These are phyloP conservation scores for Pristionchus exspectatus DNA, from an alignment of 2,888 invertebrate genomes.

Conservation along the genomic window DNA sequence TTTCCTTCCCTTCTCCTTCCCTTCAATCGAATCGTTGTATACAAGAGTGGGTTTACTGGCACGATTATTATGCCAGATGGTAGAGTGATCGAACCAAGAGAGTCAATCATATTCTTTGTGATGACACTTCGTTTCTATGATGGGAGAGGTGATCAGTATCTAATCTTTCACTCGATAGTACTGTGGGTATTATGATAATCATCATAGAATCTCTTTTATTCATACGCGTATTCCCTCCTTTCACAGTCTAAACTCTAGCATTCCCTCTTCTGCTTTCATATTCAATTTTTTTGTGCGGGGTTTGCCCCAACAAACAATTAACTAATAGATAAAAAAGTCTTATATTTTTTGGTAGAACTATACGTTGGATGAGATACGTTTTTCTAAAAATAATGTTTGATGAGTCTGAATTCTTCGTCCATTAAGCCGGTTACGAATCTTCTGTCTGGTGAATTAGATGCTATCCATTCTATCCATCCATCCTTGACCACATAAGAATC, in stretches of 20 bases:
- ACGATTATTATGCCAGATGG: slow-evolving; percentile 94
- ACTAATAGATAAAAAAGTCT: too few relatives aligned
- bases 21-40: slow-evolving; percentile 83
- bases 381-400: neutral
- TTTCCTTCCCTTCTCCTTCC: neutral
- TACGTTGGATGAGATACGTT: too few relatives aligned
- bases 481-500: neutral
- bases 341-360: too few relatives aligned
- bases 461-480: neutral
- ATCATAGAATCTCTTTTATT: neutral
- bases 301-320: too few relatives aligned
- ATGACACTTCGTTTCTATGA: neutral
- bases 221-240: neutral
- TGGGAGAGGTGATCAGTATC: neutral
- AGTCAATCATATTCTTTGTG: neutral
- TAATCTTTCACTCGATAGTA: neutral
- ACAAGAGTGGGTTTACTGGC: slow-evolving; percentile 93
- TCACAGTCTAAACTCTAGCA: neutral
- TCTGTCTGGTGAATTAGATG: neutral
- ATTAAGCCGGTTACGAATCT: neutral
- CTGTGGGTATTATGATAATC: slow-evolving; percentile 11
- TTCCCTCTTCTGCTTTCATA: neutral
- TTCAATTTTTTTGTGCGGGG: neutral
- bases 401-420: neutral
- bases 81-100: slow-evolving; percentile 77